phyloP scores from a whole-genome alignment of 2,888 invertebrate genomes.

The Pecten maximus region DNA sequence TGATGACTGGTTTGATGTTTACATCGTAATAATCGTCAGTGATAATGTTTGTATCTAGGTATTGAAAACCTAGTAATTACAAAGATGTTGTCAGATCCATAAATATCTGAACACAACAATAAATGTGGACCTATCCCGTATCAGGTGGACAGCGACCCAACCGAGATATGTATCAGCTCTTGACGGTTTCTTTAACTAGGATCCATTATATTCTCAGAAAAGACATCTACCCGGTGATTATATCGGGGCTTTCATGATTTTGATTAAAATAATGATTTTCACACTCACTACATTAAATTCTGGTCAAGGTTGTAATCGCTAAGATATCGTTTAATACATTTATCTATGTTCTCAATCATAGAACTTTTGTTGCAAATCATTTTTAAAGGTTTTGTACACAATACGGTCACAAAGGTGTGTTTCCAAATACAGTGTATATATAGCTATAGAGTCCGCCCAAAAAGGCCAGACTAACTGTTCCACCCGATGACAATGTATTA shows the following conservation, averaged over 20 bases:
- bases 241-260: not conserved
- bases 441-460: too few species aligned
- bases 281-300: not conserved
- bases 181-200: not conserved
- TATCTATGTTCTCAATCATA: too few species aligned
- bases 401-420: too few species aligned
- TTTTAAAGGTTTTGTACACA: too few species aligned
- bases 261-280: not conserved
- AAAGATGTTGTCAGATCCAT: conserved; percentile 1
- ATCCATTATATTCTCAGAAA: not conserved
- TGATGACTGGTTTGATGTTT: not conserved
- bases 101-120: not conserved
- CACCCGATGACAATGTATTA: too few species aligned
- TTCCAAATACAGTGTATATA: too few species aligned
- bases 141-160: not conserved
- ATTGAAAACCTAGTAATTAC: not conserved
- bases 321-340: not conserved
- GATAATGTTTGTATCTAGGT: conserved; percentile 28
- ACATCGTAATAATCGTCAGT: not conserved
- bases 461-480: too few species aligned
- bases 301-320: not conserved
- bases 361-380: too few species aligned
- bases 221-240: not conserved
- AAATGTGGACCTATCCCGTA: not conserved
- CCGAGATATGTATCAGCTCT: not conserved